Conservation (phyloP, 2,113 vertebrate genomes). For the Dasypus novemcinctus region DNA sequence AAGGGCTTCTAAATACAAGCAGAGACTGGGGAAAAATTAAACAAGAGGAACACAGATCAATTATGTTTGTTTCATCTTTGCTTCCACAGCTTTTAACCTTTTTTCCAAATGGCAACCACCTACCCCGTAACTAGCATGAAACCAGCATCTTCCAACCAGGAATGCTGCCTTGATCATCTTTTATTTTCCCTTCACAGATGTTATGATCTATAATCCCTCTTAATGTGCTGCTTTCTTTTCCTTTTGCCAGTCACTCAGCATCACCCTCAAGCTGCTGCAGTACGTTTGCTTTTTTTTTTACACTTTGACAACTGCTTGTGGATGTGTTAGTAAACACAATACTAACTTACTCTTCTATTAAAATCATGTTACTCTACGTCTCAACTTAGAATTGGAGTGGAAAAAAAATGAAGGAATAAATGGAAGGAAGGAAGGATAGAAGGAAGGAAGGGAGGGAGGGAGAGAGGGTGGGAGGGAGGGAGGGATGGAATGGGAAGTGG, state of each 20-base stretch:
- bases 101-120: neutral
- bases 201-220: neutral
- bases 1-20: neutral
- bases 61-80: neutral
- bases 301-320: neutral
- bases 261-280: neutral
- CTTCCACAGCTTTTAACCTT: neutral
- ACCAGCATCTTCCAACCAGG: neutral
- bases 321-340: neutral
- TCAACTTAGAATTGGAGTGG: neutral
- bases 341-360: neutral
- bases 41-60: neutral
- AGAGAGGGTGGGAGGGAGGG: neutral
- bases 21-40: neutral
- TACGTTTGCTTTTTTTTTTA: neutral
- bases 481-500: too few relatives aligned
- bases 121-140: neutral
- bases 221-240: neutral
- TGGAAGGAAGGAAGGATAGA: neutral
- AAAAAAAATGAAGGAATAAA: neutral
- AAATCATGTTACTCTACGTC: neutral
- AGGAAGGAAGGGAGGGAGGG: too few relatives aligned
- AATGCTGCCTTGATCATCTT: neutral
- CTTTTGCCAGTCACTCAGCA: neutral
- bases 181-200: neutral